Percentiles rank a stretch among this genome's conserved stretches.
phyloP scores from a whole-genome alignment of 2,888 invertebrate genomes.

The Agrochola litura region DNA sequence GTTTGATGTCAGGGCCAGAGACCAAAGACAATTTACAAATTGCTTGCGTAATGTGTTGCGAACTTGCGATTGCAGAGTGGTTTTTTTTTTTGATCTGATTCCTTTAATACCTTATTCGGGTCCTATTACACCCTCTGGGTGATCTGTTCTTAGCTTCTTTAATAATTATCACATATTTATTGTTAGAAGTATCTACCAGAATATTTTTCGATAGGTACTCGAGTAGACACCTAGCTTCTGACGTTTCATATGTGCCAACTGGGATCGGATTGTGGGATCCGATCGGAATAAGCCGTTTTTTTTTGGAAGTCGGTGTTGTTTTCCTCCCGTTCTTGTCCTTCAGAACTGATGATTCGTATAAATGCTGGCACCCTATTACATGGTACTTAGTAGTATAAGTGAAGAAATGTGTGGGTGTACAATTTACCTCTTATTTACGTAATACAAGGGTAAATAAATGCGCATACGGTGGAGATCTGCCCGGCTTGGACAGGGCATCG shows the following conservation, averaged over 20 bases:
- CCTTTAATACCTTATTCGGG: neutral
- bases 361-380: neutral
- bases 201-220: constrained; percentile 12
- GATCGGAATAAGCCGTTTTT: no score
- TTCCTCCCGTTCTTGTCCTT: no score
- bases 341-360: neutral
- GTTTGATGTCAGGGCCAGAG: no score
- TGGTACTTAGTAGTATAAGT: no score
- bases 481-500: no score
- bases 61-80: no score
- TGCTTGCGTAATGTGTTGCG: no score
- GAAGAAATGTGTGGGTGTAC: neutral
- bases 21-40: no score
- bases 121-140: constrained; percentile 21
- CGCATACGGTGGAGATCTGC: no score
- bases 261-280: no score
- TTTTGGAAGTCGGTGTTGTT: no score
- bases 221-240: neutral
- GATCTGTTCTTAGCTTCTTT: constrained; percentile 9
- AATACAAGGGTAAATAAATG: neutral
- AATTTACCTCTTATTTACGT: neutral
- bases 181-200: constrained; percentile 4
- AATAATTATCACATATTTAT: constrained; percentile 7
- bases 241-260: no score
- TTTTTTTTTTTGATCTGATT: constrained; percentile 5